Base-by-base conservation (phyloP, 2,888 invertebrate species). In the Plagodis dolabraria region DNA sequence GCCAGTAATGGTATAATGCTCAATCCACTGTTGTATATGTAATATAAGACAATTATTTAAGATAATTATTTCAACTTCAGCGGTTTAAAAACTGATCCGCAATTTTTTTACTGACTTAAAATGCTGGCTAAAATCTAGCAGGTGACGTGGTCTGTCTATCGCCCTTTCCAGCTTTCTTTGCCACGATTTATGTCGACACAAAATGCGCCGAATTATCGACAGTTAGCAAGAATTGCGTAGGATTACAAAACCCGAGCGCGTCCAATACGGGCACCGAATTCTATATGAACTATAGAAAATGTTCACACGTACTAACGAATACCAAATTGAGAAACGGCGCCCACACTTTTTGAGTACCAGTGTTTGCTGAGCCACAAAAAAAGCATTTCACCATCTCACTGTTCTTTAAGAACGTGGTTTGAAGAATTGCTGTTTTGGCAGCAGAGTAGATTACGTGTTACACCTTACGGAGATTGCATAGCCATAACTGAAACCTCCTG, bases 251-350 rank as follows among this genome's bases (percentile, higher is more conserved):
- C 68, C 71, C 67, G 65, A 60, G 71, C 74, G 71, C 75, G 75
- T 75, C 67, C 65, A 71, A 77, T 72, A 81, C 80, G 75, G 68
- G 68, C 71, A 73, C 72, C 74, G 79, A 82, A 82, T 83, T 80
- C 79, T 77, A 80, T 83, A 84, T 80, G 72, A 77, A 75, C 72
- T 73, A 73, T 69, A 75, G 76, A 80, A 81, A 75, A 71, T 72
- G 74, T 79, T 83, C 80, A 83, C 81, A 83, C 79, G 77, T 77
- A 72, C 73, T 64, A 72, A 75, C 60, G 72, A 76, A 77, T 73
- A 79, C 75, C 69, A 75, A 77, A 79, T 78, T 77, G 75, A 74
- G 76, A 78, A 78, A 81, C 77, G 76, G 75, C 80, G 77, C 79
- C 82, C 79, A 83, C 85, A 75, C 79, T 68, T 75, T 73, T 70